Percentiles rank a stretch among this genome's conserved stretches.
These are phyloP conservation scores for Parasteatoda tepidariorum DNA, from an alignment of 1,140 invertebrate species.

Conservation along the genomic window DNA sequence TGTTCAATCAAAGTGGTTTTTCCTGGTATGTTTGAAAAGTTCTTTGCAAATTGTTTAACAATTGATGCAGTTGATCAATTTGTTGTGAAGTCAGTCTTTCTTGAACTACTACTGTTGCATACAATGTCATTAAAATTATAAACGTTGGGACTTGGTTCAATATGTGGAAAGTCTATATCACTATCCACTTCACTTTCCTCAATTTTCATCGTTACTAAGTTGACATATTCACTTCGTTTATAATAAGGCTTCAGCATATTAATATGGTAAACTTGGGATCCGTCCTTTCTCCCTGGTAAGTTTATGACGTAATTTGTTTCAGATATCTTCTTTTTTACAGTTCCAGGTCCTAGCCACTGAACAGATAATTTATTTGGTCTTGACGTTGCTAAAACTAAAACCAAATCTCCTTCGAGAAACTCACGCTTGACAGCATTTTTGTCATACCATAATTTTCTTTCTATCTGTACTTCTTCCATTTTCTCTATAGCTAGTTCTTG, in stretches of 20 bases:
- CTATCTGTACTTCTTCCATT: too few relatives aligned
- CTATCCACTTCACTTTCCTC: background rate
- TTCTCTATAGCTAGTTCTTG: too few relatives aligned
- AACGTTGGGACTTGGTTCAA: background rate
- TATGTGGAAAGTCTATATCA: background rate
- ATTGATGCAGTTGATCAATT: background rate
- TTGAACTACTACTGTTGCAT: background rate
- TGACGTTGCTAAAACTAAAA: too few relatives aligned
- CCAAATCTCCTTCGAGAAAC: too few relatives aligned
- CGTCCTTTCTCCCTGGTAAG: too few relatives aligned
- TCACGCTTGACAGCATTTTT: too few relatives aligned
- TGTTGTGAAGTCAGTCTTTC: background rate
- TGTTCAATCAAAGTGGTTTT: conserved; percentile 22
- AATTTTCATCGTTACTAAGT: background rate
- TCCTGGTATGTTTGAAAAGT: conserved; percentile 26
- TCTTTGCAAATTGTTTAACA: background rate
- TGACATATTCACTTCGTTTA: background rate
- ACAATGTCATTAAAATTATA: background rate
- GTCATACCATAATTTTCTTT: too few relatives aligned
- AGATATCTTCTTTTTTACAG: too few relatives aligned
- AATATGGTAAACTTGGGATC: too few relatives aligned
- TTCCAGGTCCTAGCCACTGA: too few relatives aligned
- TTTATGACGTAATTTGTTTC: too few relatives aligned
- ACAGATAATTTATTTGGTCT: too few relatives aligned
- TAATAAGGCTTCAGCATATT: conserved; percentile 15